Evolutionary conservation across 1,140 invertebrate genomes (phyloP).

Genomic region (Tetragonula clypearis): DNA sequence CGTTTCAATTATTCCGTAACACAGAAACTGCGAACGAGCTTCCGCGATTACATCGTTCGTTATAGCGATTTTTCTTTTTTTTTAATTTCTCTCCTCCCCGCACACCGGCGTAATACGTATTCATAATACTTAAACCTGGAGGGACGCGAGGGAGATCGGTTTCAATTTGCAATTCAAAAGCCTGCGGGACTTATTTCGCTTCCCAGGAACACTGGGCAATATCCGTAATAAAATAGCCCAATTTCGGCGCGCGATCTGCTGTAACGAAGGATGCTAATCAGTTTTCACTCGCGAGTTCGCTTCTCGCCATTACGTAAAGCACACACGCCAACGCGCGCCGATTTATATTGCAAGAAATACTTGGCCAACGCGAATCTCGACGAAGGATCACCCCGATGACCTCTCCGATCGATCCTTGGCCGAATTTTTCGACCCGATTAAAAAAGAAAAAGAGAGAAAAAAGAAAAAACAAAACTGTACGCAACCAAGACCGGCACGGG

Average conservation of each 20-base stretch:
- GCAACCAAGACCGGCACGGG: too few species aligned
- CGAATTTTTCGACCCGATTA: background rate
- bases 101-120: background rate
- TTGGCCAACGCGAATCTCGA: too few species aligned
- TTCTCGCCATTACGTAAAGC: background rate
- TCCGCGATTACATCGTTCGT: constrained; percentile 8
- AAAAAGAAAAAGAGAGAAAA: too few species aligned
- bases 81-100: background rate
- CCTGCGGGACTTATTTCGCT: background rate
- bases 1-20: constrained; percentile 16
- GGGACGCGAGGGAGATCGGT: background rate
- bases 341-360: background rate
- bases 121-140: background rate
- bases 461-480: too few species aligned
- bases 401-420: background rate
- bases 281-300: constrained; percentile 19
- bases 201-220: background rate
- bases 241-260: constrained; percentile 1
- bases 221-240: constrained; percentile 1
- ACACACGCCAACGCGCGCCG: background rate
- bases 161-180: constrained; percentile 23
- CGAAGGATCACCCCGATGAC: background rate
- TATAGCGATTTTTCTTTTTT: background rate
- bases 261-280: constrained; percentile 35
- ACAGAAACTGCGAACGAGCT: background rate